phyloP scores from a whole-genome alignment of 2,113 vertebrate genomes.

The Sporophila hypoxantha region DNA sequence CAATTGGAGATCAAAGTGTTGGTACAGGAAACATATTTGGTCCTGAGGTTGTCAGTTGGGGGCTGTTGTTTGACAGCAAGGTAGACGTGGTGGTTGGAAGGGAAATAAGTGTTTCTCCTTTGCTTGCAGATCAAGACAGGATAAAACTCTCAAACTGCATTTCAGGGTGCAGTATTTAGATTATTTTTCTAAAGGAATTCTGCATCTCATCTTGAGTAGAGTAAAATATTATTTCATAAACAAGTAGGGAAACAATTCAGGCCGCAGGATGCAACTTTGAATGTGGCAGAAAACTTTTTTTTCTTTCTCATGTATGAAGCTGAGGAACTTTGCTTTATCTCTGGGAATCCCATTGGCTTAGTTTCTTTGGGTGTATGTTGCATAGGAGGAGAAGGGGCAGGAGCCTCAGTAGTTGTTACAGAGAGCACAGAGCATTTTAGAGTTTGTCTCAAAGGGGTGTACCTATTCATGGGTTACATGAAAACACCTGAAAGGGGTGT shows the following conservation, averaged over 20 bases:
- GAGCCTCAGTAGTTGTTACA: background rate
- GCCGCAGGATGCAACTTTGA: background rate
- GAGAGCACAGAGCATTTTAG: background rate
- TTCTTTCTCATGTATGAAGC: background rate
- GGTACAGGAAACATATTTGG: slow-evolving; percentile 49
- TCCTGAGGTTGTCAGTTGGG: slow-evolving; percentile 25
- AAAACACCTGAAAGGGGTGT: background rate
- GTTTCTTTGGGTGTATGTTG: background rate
- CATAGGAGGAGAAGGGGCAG: background rate
- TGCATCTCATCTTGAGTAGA: background rate
- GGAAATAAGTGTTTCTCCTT: background rate
- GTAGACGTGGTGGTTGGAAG: background rate
- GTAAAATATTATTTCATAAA: background rate
- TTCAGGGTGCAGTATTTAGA: background rate
- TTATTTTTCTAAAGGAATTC: background rate
- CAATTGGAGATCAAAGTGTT: slow-evolving; percentile 65
- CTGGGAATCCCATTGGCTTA: background rate
- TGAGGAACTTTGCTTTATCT: background rate
- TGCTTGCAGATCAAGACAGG: background rate
- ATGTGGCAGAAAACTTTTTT: background rate
- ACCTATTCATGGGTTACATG: background rate
- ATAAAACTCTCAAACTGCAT: background rate
- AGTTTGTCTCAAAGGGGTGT: background rate
- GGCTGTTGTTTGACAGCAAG: slow-evolving; percentile 1
- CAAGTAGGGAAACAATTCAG: background rate